Percentiles rank a stretch among this genome's conserved stretches.
Conservation (phyloP, 2,113 vertebrate genomes). For the Catagonus wagneri region DNA sequence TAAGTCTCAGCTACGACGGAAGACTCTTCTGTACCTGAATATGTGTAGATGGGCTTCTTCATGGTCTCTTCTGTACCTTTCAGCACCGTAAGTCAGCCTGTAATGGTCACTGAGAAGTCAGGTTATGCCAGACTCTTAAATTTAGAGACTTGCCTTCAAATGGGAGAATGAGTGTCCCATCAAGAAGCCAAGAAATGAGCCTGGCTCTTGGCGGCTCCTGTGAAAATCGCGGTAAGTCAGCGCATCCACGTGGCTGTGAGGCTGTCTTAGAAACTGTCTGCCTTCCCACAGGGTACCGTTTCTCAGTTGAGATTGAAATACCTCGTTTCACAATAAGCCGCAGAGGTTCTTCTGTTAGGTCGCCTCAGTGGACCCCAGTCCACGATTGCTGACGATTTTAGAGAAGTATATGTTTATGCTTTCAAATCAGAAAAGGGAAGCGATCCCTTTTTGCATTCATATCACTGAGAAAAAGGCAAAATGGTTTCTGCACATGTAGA, state of each 20-base stretch:
- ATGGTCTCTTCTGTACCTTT: background rate
- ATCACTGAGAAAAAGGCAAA: constrained; percentile 2
- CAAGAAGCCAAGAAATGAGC: background rate
- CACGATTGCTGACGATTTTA: background rate
- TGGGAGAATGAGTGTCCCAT: background rate
- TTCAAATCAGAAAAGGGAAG: constrained; percentile 41
- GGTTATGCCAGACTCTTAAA: background rate
- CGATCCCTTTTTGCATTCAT: background rate
- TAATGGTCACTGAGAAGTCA: background rate
- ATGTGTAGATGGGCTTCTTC: background rate
- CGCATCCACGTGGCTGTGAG: background rate
- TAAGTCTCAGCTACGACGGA: background rate
- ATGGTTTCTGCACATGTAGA: background rate
- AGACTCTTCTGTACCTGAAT: background rate
- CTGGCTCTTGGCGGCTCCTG: background rate
- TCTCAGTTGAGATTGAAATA: background rate
- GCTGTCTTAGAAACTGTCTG: background rate
- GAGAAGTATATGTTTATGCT: constrained; percentile 33
- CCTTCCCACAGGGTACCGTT: background rate
- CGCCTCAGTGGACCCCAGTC: background rate
- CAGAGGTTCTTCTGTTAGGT: constrained; percentile 10
- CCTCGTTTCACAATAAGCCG: background rate
- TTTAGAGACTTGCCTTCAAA: background rate
- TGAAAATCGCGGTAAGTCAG: background rate
- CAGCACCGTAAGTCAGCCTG: background rate